Conservation (phyloP, 1,140 invertebrate species). For the Bombyx mandarina region DNA sequence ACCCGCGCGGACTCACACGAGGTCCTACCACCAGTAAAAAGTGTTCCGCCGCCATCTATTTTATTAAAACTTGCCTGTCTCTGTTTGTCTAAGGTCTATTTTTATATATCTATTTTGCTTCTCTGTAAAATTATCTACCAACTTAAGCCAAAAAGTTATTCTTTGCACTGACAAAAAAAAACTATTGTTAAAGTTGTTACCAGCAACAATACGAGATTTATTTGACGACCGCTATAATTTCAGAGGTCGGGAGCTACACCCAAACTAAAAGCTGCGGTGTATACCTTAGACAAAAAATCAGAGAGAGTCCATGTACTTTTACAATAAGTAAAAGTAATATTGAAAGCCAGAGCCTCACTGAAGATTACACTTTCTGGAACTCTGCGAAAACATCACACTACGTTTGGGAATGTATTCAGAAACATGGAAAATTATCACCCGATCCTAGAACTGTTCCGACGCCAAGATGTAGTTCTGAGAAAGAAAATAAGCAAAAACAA, state of each 20-base stretch:
- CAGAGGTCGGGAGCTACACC: too few relatives aligned
- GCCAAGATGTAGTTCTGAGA: conserved; percentile 29
- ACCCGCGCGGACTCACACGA: too few relatives aligned
- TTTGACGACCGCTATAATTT: too few relatives aligned
- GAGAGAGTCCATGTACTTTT: conserved; percentile 81
- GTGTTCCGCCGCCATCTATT: too few relatives aligned
- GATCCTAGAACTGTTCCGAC: conserved; percentile 42
- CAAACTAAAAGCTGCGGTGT: conserved; percentile 74
- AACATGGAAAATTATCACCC: conserved; percentile 49
- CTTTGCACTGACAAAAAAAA: too few relatives aligned
- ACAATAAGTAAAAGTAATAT: conserved; percentile 74
- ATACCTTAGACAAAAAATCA: conserved; percentile 82
- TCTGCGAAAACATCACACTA: conserved; percentile 48
- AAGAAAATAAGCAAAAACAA: conserved; percentile 39
- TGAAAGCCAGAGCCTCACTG: conserved; percentile 49
- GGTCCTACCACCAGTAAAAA: too few relatives aligned
- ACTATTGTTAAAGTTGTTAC: conserved; percentile 3
- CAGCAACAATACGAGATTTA: conserved; percentile 49
- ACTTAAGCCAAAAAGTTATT: too few relatives aligned
- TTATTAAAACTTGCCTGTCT: too few relatives aligned
- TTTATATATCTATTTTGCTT: too few relatives aligned
- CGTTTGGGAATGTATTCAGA: conserved; percentile 60
- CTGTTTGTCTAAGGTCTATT: too few relatives aligned
- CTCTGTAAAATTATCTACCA: too few relatives aligned
- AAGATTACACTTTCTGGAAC: conserved; percentile 64